Conservation (phyloP, 2,888 invertebrate genomes). For the Craniophora ligustri region DNA sequence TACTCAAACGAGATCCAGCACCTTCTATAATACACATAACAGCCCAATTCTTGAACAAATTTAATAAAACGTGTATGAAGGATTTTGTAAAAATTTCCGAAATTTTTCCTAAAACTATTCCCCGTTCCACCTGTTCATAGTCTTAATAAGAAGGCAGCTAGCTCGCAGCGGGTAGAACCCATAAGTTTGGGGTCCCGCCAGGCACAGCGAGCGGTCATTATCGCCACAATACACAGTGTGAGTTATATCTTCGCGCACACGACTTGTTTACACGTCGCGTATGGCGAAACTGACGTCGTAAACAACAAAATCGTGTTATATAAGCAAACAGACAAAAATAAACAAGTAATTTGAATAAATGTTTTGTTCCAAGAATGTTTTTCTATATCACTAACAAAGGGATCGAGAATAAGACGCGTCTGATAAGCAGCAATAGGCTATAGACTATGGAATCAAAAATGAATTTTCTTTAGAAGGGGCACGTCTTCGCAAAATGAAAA, state of each 20-base stretch:
- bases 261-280: slow-evolving; percentile 1
- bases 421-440: no score
- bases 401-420: no score
- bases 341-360: no score
- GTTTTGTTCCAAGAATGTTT: no score
- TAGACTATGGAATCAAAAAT: no score
- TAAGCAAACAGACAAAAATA: not conserved
- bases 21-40: no score
- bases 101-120: slow-evolving; percentile 18
- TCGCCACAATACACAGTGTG: slow-evolving; percentile 43
- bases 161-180: slow-evolving; percentile 41
- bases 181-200: slow-evolving; percentile 49
- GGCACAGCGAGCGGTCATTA: slow-evolving; percentile 53
- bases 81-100: slow-evolving; percentile 24
- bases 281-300: not conserved
- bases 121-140: slow-evolving; percentile 36
- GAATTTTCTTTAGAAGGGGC: no score
- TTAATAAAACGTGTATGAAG: slow-evolving; percentile 21
- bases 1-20: no score
- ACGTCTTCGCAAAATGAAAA: no score
- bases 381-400: no score
- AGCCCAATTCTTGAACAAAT: no score
- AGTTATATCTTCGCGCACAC: slow-evolving; percentile 33
- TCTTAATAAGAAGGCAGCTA: slow-evolving; percentile 40
- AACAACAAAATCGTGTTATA: no score